Percentiles rank a stretch among this genome's conserved stretches.
Conservation (phyloP, 2,888 invertebrate genomes). For the Heteromurus nitidus region DNA sequence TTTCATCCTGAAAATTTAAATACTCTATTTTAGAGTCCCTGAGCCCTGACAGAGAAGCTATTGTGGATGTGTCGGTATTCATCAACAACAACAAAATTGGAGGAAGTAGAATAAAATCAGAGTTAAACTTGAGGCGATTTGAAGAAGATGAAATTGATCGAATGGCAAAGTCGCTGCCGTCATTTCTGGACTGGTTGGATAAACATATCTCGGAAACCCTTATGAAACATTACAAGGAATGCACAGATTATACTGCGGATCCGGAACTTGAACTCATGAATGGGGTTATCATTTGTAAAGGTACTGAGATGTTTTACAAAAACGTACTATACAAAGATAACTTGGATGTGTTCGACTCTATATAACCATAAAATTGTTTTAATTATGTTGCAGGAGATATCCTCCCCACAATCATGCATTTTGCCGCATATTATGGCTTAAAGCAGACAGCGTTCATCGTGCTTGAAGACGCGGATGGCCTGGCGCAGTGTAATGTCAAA, state of each 20-base stretch:
- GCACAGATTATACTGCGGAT: conserved; percentile 69
- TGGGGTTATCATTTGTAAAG: conserved; percentile 71
- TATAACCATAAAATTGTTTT: too few relatives aligned
- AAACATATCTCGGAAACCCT: conserved; percentile 68
- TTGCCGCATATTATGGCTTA: conserved; percentile 72
- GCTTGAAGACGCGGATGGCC: conserved; percentile 70
- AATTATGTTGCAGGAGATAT: conserved; percentile 40
- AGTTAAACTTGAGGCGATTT: conserved; percentile 42
- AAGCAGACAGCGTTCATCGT: conserved; percentile 69
- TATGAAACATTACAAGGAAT: conserved; percentile 65
- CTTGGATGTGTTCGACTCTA: too few relatives aligned
- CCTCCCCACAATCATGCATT: conserved; percentile 70
- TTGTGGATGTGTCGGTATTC: conserved; percentile 69
- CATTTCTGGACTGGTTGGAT: conserved; percentile 68
- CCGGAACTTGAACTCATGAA: conserved; percentile 71
- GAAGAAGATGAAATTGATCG: conserved; percentile 71
- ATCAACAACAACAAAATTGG: conserved; percentile 70
- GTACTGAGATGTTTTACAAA: conserved; percentile 13
- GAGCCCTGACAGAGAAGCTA: conserved; percentile 65
- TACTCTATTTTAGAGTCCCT: conserved; percentile 65
- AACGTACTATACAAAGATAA: too few relatives aligned
- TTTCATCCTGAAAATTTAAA: conserved; percentile 15
- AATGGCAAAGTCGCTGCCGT: conserved; percentile 70
- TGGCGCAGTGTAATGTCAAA: conserved; percentile 63
- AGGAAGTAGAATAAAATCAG: conserved; percentile 71